Evolutionary conservation across 2,797 vertebrate genomes (phyloP), one percentile per base, ranked within the genome.

Genomic region (Linurgus olivaceus): DNA sequence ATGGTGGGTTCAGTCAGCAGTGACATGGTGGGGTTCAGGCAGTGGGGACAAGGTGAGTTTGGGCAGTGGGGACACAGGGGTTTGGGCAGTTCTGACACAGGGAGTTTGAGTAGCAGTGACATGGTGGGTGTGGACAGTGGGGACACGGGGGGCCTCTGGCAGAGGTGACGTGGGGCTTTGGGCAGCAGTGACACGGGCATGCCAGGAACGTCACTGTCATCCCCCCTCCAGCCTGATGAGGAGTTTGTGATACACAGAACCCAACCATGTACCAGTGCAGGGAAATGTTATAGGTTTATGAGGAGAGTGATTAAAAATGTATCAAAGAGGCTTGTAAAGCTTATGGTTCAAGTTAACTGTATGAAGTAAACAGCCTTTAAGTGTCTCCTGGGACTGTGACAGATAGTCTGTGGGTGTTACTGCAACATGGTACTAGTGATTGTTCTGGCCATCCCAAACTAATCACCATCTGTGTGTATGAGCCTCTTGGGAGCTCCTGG

Each of bases 321-420:
- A 98, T 98, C 98, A 97, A 96, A 98, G 97, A 98, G 97, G 94
- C 97, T 98, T 96, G 95, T 97, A 97, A 97, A 98, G 98, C 98
- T 98, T 98, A 98, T 98, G 98, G 98, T 97, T 98, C 97, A 98
- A 98, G 98, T 98, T 98, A 98, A 98, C 97, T 97, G 97, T 98
- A 98, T 91, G 97, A 98, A 98, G 98, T 98, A 98, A 98, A 98
- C 98, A 98, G 98, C 97, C 97, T 98, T 97, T 98, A 98, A 96
- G 96, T 88, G 98, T 97, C 98, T 97, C 97, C 72, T 87, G 98
- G 97, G 98, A 98, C 96, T 72, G 94, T 97, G 98, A 98, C 98
- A 98, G 98, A 98, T 98, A 98, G 98, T 97, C 97, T 97, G 98
- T 98, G 98, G 98, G 98, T 98, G 98, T 98, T 97, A 94, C 96